phyloP scores from a whole-genome alignment of 2,888 invertebrate genomes.

The Phrixothrix hirtus region DNA sequence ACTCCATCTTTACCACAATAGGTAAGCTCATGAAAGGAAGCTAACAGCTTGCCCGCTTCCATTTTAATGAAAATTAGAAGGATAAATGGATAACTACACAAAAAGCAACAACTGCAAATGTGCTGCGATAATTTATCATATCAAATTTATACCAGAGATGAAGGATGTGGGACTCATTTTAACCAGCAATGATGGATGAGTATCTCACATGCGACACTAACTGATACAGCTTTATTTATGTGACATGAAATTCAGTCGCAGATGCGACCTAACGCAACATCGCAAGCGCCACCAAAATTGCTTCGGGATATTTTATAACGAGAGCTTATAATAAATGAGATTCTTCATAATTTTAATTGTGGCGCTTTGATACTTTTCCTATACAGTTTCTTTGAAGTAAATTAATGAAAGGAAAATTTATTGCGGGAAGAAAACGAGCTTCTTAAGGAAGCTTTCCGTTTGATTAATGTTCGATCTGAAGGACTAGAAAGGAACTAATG shows the following conservation, averaged over 20 bases:
- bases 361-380: constrained; percentile 5
- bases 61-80: constrained; percentile 23
- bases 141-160: constrained; percentile 31
- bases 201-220: constrained; percentile 38
- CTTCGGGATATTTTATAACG: constrained; percentile 7
- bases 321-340: constrained; percentile 14
- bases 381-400: constrained; percentile 11
- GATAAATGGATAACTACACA: constrained; percentile 15
- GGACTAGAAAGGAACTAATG: not conserved
- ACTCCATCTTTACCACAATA: constrained; percentile 7
- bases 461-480: not conserved
- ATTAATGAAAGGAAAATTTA: constrained; percentile 14
- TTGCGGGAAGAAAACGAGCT: not conserved
- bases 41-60: constrained; percentile 1
- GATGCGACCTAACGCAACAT: constrained; percentile 33
- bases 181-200: constrained; percentile 38
- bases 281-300: constrained; percentile 11
- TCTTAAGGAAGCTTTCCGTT: not conserved
- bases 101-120: constrained; percentile 28
- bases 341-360: constrained; percentile 16
- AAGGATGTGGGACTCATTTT: constrained; percentile 29
- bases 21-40: constrained; percentile 1
- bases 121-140: constrained; percentile 30
- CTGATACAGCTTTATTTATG: constrained; percentile 42
- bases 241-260: constrained; percentile 37